These are phyloP conservation scores for Cremastobaeus sp. DNA, from an alignment of 2,888 invertebrate species.

Conservation along the genomic window DNA sequence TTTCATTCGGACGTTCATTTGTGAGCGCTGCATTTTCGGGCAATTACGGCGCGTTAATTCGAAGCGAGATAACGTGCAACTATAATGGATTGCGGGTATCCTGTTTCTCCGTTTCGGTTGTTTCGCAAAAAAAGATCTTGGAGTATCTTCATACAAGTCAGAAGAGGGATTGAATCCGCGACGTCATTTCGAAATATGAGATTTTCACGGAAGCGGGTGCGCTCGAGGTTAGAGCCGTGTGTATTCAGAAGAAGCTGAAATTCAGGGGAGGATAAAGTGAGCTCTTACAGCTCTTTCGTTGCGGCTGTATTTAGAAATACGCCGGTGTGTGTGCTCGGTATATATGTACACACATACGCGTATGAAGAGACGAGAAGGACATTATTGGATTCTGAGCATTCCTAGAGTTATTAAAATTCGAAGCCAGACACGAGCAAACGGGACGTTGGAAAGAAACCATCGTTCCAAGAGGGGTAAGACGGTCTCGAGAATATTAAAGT, in stretches of 20 bases:
- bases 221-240: slow-evolving; percentile 61
- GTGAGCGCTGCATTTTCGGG: too few species aligned
- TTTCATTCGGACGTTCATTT: slow-evolving; percentile 5
- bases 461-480: slow-evolving; percentile 64
- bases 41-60: background rate
- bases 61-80: background rate
- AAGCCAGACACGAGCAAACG: slow-evolving; percentile 72
- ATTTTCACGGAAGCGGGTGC: slow-evolving; percentile 67
- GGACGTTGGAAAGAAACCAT: slow-evolving; percentile 63
- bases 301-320: slow-evolving; percentile 49
- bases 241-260: slow-evolving; percentile 63
- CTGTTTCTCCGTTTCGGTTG: slow-evolving; percentile 35
- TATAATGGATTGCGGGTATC: slow-evolving; percentile 38
- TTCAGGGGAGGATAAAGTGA: slow-evolving; percentile 65
- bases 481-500: slow-evolving; percentile 75
- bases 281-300: slow-evolving; percentile 59
- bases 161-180: slow-evolving; percentile 69
- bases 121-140: slow-evolving; percentile 36
- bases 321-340: slow-evolving; percentile 13
- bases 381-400: slow-evolving; percentile 78
- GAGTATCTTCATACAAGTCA: slow-evolving; percentile 56
- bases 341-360: slow-evolving; percentile 48
- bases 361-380: slow-evolving; percentile 67
- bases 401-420: slow-evolving; percentile 78
- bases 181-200: slow-evolving; percentile 75